Base-by-base conservation (phyloP, 2,113 vertebrate species). In the Xyrauchen texanus region DNA sequence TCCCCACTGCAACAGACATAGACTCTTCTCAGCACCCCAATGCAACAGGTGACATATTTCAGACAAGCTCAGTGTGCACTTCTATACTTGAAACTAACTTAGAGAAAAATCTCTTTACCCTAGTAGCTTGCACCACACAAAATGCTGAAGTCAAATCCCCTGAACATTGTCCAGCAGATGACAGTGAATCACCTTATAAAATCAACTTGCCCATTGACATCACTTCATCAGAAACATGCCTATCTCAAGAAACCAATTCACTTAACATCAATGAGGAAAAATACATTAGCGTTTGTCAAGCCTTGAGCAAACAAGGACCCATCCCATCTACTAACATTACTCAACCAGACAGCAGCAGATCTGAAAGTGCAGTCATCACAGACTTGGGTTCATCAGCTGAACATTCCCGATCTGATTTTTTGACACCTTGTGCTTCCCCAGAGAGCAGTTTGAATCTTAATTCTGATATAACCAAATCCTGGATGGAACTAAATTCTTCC, bases 401-500 rank as follows among this genome's bases (percentile, higher is more conserved):
- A 46, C 69, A 49, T 72, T 65, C 13, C 3, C 15, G 57, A 34
- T 65, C 70, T 53, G 60, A 71, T n/a, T 10, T 42, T 9, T 15
- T 44, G 21, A 34, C 21, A 34, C 21, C 21, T 34, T 34, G 21
- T 34, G 21, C 21, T 34, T 34, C 21, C 21, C 21, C 21, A 34
- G 21, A 34, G 21, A 34, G 21, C 21, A 34, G 21, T 34, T 34
- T 34, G 21, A 34, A 34, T 34, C 21, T 34, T 34, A 34, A 34
- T 0, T 21, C 68, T 42, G 12, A 12, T 21, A 9, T 34, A 55
- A 34, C 15, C 34, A 15, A 61, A 53, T 12, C 42, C 9, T 49
- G 12, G 63, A 64, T n/a, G 72, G 58, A 60, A 74, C 44, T 47
- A 62, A 61, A 61, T 57, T 57, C 13, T 6, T 57, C 55, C 71